A percentile compares a stretch with the other conserved stretches of the same genome.
These are phyloP conservation scores for Lontra canadensis DNA, from an alignment of 2,113 vertebrate genomes.

Conservation along the genomic window DNA sequence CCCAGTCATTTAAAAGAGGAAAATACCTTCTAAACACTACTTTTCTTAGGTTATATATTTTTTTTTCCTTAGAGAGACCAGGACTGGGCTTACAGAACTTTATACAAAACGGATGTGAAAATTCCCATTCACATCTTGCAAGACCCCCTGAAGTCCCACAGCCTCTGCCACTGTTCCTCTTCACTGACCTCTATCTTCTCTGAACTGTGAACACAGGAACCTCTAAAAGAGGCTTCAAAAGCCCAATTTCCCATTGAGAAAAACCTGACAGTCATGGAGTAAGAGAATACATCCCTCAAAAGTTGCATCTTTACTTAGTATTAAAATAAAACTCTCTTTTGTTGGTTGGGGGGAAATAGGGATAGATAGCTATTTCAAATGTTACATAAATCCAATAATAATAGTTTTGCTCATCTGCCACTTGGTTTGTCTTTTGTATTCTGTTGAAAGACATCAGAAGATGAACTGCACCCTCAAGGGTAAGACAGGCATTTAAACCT, in stretches of 20 bases:
- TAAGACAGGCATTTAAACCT: background rate
- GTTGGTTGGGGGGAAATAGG: background rate
- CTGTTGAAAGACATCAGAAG: background rate
- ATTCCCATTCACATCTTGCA: background rate
- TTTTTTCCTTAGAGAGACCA: background rate
- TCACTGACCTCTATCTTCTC: constrained; percentile 17
- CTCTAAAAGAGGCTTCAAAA: background rate
- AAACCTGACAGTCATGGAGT: background rate
- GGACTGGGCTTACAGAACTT: background rate
- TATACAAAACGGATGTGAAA: background rate
- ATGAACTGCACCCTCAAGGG: background rate
- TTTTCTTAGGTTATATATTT: constrained; percentile 16
- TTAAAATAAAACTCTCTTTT: constrained; percentile 39
- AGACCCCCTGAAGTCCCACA: background rate
- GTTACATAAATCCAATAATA: background rate
- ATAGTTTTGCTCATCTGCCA: background rate
- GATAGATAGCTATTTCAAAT: background rate
- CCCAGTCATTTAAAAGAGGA: background rate
- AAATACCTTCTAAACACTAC: background rate
- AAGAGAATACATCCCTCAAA: background rate
- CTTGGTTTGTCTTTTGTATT: background rate
- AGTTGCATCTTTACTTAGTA: background rate
- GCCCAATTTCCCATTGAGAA: background rate
- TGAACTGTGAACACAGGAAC: background rate
- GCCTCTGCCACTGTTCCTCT: background rate